Evolutionary conservation across 2,888 invertebrate species (phyloP).

Genomic region (Ommatoiulus sabulosus): DNA sequence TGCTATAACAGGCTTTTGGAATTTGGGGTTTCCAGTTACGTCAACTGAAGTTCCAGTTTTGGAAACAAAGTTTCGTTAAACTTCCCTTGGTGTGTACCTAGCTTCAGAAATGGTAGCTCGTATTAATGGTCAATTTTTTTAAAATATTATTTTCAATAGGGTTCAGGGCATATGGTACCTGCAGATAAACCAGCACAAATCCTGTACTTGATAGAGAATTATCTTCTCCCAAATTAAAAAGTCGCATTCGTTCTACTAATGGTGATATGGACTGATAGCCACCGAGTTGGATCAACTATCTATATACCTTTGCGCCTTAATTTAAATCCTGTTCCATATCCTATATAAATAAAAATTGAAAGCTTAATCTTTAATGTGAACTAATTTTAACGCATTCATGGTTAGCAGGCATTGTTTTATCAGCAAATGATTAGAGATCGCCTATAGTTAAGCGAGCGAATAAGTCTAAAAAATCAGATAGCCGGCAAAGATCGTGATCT

Average conservation of each 20-base stretch:
- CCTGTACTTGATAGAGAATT: conserved; percentile 58
- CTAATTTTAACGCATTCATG: not conserved
- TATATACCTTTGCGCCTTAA: not conserved
- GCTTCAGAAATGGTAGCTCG: no score
- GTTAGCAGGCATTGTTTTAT: not conserved
- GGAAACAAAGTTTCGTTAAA: no score
- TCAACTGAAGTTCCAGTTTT: no score
- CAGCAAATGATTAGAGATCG: not conserved
- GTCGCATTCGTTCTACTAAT: not conserved
- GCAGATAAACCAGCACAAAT: conserved; percentile 57
- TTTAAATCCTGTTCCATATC: not conserved
- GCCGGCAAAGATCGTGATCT: not conserved
- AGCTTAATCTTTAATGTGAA: conserved; percentile 56
- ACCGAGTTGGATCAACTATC: not conserved
- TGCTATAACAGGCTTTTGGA: no score
- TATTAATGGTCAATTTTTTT: not conserved
- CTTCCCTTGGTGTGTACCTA: no score
- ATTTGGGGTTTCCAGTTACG: no score
- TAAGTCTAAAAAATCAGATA: not conserved
- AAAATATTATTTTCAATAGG: conserved; percentile 49
- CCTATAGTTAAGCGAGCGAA: not conserved
- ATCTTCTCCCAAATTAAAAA: conserved; percentile 50
- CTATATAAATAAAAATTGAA: conserved; percentile 1
- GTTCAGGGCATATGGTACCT: conserved; percentile 60
- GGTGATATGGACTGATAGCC: not conserved